Base-by-base conservation (phyloP, 2,113 vertebrate species). In the Scophthalmus maximus region DNA sequence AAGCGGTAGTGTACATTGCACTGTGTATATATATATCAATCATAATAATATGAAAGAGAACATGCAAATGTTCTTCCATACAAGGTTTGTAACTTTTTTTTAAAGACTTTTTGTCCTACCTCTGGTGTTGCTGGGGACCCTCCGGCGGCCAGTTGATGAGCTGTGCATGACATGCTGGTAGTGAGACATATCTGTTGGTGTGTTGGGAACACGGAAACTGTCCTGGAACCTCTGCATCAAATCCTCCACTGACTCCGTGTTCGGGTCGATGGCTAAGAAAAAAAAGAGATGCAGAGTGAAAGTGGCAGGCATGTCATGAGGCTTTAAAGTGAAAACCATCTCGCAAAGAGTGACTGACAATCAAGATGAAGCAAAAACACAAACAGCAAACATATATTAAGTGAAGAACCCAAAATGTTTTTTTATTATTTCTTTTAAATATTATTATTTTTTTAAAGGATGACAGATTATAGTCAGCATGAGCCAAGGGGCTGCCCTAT, bases 171-270 rank as follows among this genome's bases (percentile, higher is more conserved):
- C 94, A 0, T 97, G 94, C 83, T 97, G 96, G 78, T 97, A 95
- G 90, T 96, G 96, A 67, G 95, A 93, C 11, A 98, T 96, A 92
- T 98, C 96, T 10, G 96, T 95, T 26, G 94, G 94, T 0, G 96
- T 95, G 92, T 96, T 97, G 63, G 91, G 87, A 82, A 95, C 94
- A 25, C 96, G 96, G 89, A 98, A 99, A 79, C 96, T 97, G 89
- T 98, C 97, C 92, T 98, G 97, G 93, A 99, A 98, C 86, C 96
- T 95, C 94, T 96, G 96, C 96, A 98, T 96, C 93, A 99, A 93
- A 83, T 96, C 96, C 78, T 98, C 97, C 76, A 98, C 96, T 0
- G 95, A 96, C 83, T 98, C 97, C 42, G 95, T 95, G 8, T 95
- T 94, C 69, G 93, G 93, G 84, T 97, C 96, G 66, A 93, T 79